Percentiles rank a stretch among this genome's conserved stretches.
Conservation (phyloP, 2,797 vertebrate genomes). For the Anguilla anguilla region DNA sequence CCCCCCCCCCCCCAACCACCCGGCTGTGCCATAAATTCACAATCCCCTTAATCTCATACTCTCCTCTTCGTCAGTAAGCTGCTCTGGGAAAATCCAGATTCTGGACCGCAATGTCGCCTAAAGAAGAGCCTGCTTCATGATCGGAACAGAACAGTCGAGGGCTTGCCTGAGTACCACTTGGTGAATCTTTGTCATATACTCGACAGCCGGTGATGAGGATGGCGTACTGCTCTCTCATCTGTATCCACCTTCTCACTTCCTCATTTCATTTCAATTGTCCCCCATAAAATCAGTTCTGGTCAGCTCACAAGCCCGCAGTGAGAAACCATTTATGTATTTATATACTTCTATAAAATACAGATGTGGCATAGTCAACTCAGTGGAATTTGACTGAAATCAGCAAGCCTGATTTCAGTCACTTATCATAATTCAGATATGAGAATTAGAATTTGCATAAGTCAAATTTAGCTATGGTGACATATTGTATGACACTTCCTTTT, state of each 20-base stretch:
- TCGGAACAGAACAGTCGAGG: conserved; percentile 6
- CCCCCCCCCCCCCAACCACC: neutral
- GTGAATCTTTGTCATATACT: conserved; percentile 31
- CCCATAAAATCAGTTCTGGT: conserved; percentile 56
- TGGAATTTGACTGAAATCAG: neutral
- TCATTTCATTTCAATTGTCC: conserved; percentile 53
- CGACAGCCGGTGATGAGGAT: neutral
- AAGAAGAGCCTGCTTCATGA: conserved; percentile 43
- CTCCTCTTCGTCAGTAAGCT: conserved; percentile 38
- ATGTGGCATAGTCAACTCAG: neutral
- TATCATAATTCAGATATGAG: too few relatives aligned
- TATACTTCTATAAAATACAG: conserved; percentile 36
- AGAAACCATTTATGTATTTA: conserved; percentile 56
- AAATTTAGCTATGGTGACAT: conserved; percentile 4
- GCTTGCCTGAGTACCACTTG: neutral
- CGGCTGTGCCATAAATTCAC: conserved; percentile 7
- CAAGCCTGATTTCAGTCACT: too few relatives aligned
- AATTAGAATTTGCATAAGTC: conserved; percentile 17
- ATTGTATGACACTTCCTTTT: neutral
- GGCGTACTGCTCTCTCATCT: neutral
- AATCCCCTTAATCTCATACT: conserved; percentile 48
- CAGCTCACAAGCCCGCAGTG: conserved; percentile 40
- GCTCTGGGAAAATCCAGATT: conserved; percentile 53
- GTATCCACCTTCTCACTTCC: conserved; percentile 3
- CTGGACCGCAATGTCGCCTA: conserved; percentile 51